Evolutionary conservation across 1,140 invertebrate genomes (phyloP), one percentile per base, ranked within the genome.

Genomic region (Maniola jurtina): DNA sequence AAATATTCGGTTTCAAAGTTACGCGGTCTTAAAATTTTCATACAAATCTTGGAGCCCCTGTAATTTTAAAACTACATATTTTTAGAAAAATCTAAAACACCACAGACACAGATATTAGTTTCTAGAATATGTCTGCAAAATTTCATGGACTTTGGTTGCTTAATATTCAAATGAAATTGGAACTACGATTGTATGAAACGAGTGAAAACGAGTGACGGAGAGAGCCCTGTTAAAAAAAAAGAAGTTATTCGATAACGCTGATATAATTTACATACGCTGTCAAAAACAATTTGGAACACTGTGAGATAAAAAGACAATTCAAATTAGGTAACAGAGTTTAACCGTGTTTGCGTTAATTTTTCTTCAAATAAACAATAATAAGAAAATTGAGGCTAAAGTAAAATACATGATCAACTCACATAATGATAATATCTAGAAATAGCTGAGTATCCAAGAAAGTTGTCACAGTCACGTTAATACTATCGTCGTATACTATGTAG

Each of bases 331-430:
- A 25, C 25, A 59, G 8, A 38, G 40, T 45, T 48, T 61, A 50
- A 61, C 59, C 45, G 45, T 14, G 45, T 61, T 61, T 47, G 47
- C 16, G n/a, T 61, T 36, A 13, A 48, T 16, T 35, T 50, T 10
- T 61, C 45, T 45, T 48, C 45, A 61, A 47, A 16, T 14, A 61
- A 52, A 61, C 16, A 38, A 52, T 47, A 47, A 52, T 25, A 25
- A 25, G n/a, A 47, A 52, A 48, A 61, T 54, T 61, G 34, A 61
- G 34, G 40, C 48, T 38, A 61, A 54, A 25, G 47, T 38, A 52
- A 61, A 61, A 38, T 61, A 13, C 52, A 61, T 38, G 47, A 38
- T 13, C 34, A 25, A 61, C 35, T 61, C 48, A 61, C 60, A 61
- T 61, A 52, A 40, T 35, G 25, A 48, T 35, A 47, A n/a, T 52